Percentiles rank a stretch among this genome's conserved stretches.
Evolutionary conservation across 2,888 invertebrate genomes (phyloP).

Genomic region (Nemotelus pantherinus): DNA sequence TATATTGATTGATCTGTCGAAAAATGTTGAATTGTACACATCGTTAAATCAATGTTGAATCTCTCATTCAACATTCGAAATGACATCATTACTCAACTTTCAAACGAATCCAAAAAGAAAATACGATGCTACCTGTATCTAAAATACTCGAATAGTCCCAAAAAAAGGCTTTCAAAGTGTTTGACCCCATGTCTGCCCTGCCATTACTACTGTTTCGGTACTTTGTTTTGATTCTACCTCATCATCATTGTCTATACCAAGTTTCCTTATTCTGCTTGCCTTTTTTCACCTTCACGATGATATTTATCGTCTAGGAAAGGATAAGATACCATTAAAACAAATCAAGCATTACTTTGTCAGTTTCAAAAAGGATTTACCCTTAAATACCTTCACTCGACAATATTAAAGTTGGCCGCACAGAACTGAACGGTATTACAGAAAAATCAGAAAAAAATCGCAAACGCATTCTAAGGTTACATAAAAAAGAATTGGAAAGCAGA

Average conservation of each 20-base stretch:
- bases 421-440: slow-evolving; percentile 26
- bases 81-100: slow-evolving; percentile 26
- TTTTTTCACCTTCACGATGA: too few species aligned
- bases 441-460: slow-evolving; percentile 43
- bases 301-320: slow-evolving; percentile 38
- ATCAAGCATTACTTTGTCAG: slow-evolving; percentile 51
- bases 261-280: too few species aligned
- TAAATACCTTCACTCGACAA: slow-evolving; percentile 49
- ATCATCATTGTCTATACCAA: too few species aligned
- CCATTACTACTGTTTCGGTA: slow-evolving; percentile 15
- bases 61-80: slow-evolving; percentile 10
- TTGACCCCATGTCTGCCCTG: slow-evolving; percentile 28
- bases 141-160: not conserved
- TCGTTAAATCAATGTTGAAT: too few species aligned
- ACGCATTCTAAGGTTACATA: slow-evolving; percentile 39
- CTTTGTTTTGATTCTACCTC: not conserved
- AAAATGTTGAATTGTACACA: too few species aligned
- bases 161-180: slow-evolving; percentile 33
- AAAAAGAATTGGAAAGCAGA: slow-evolving; percentile 47
- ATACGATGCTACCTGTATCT: not conserved
- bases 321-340: slow-evolving; percentile 50
- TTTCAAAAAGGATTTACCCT: slow-evolving; percentile 49
- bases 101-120: not conserved
- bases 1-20: too few species aligned
- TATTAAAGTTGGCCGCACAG: slow-evolving; percentile 49